Conservation (phyloP, 2,888 invertebrate genomes). For the Therioaphis trifolii region DNA sequence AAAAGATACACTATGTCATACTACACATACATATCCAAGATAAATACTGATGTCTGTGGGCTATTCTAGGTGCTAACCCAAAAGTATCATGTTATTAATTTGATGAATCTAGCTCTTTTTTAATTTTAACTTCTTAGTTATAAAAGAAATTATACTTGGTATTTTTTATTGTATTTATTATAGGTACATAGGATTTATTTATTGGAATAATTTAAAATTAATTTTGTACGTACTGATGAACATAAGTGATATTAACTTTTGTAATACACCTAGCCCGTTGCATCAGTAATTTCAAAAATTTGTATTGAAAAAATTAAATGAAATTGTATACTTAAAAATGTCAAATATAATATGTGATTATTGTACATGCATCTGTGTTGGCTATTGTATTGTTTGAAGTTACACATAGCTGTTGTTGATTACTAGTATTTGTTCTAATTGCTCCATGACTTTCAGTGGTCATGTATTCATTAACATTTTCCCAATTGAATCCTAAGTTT, state of each 20-base stretch:
- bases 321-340: neutral
- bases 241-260: too few relatives aligned
- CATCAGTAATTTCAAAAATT: too few relatives aligned
- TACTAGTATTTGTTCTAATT: slow-evolving; percentile 45
- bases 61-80: slow-evolving; percentile 89
- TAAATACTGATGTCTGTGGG: slow-evolving; percentile 83
- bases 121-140: too few relatives aligned
- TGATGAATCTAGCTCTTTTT: slow-evolving; percentile 94
- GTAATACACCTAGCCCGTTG: too few relatives aligned
- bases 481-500: neutral
- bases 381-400: too few relatives aligned
- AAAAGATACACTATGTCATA: slow-evolving; percentile 79
- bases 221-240: too few relatives aligned
- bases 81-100: slow-evolving; percentile 86
- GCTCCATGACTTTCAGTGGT: neutral
- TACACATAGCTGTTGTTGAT: neutral
- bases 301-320: slow-evolving; percentile 70
- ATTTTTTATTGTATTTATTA: too few relatives aligned
- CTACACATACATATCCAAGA: slow-evolving; percentile 96
- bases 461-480: neutral
- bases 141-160: too few relatives aligned
- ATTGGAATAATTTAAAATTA: too few relatives aligned
- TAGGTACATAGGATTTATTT: too few relatives aligned
- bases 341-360: too few relatives aligned
- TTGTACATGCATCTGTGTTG: neutral